Evolutionary conservation across 1,140 invertebrate genomes (phyloP), one percentile per base, ranked within the genome.

Genomic region (Phocides pigmalion): DNA sequence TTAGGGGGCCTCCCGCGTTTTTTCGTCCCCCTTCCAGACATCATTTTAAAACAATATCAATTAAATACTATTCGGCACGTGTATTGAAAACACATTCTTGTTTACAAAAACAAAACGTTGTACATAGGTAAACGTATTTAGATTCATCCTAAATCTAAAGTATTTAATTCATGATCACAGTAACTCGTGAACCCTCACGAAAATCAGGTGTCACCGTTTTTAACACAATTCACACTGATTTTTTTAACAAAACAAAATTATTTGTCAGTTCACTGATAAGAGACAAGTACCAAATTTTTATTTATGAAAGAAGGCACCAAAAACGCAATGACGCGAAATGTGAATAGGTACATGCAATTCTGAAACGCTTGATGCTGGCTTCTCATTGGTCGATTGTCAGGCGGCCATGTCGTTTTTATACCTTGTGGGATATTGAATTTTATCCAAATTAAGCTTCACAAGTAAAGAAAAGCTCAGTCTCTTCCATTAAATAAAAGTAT

Each of bases 1-100:
- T 97, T 98, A 70, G 97, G 97, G 78, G 97, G 97, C 71, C 97
- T 94, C 74, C 97, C 97, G 91, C 96, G 93, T 90, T 97, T 95
- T 90, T 97, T 97, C 69, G 94, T 94, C 73, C 96, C 96, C 92
- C 97, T 94, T 73, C 96, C 95, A 75, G 96, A 95, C 96, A 97
- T 97, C 86, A 79, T 94, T 81, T 73, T 81, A 28, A 74, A 75
- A 76, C 78, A 86, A 88, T 91, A 88, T 92, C 89, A 92, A 90
- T 90, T 86, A 86, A 76, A 77, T 79, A 89, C 82, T 72, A 78
- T 81, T 89, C 86, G 76, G 89, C 93, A 93, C 92, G 93, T 93
- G 93, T 90, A 90, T 88, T 77, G 83, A 81, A 87, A 88, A 90
- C 89, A 91, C 89, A 92, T 86, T 88, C 81, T 90, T 92, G 90